Evolutionary conservation across 2,888 invertebrate genomes (phyloP), one percentile per base, ranked within the genome.

Genomic region (Euplagia quadripunctaria): DNA sequence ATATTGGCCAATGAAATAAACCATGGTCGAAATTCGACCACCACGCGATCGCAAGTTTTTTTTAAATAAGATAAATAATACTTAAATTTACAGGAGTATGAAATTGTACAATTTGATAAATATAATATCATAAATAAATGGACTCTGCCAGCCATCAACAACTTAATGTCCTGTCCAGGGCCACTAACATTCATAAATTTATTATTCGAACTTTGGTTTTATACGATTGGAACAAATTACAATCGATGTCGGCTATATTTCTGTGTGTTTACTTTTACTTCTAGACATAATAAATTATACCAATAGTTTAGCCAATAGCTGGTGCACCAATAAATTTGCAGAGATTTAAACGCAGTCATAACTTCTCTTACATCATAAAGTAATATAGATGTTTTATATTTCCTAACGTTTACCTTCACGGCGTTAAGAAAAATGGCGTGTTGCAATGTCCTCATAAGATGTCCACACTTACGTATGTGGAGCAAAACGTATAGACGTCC

Each of bases 381-480:
- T 77, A 82, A 81, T 79, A 79, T 61, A 64, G 71, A 77, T 71
- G 76, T 81, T 72, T 82, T 79, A 78, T 61, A 68, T 89, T 88
- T 82, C 87, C 80, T 85, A 87, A 88, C 79, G 75, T 76, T 84
- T 79, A 87, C 91, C 90, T 90, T 91, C 85, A 80, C 83, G 84
- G 87, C 86, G 85, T 85, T 78, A 73, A 85, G 86, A 81, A 84
- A 82, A 84, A 84, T 77, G 74, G 77, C 68, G 81, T 93, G 88
- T 88, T 80, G 93, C 89, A 94, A 94, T 91, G 88, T 91, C 75
- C 72, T 72, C 90, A 80, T 85, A 64, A 89, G 91, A 89, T 90
- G 88, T 87, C 86, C 87, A 86, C 87, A 84, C 71, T 76, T 85
- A 85, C 85, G 91, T 93, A 94, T 93, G 90, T 94, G 91, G 94